Evolutionary conservation across 2,113 vertebrate species (phyloP).

Genomic region (Ascaphus truei): DNA sequence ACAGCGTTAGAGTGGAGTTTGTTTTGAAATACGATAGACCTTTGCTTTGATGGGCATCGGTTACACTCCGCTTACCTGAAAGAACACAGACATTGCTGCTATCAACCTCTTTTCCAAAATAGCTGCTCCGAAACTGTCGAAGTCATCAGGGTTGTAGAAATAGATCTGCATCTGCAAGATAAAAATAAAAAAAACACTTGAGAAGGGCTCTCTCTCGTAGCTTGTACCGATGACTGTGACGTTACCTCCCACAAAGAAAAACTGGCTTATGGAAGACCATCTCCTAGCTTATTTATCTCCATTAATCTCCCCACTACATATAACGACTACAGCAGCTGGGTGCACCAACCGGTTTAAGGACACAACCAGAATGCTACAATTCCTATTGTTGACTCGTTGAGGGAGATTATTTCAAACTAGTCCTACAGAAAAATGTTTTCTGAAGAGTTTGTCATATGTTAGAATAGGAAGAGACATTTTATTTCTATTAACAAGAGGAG

Average conservation of each 20-base stretch:
- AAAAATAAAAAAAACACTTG: constrained; percentile 41
- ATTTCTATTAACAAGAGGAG: no score
- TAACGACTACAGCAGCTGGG: not conserved
- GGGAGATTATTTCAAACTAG: no score
- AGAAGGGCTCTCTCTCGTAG: not conserved
- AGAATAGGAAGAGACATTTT: no score
- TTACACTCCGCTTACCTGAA: constrained; percentile 90
- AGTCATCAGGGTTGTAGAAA: constrained; percentile 95
- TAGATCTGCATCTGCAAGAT: constrained; percentile 94
- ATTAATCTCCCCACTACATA: not conserved
- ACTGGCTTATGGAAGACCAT: no score
- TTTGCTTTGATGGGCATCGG: no score
- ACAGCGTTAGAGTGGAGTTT: no score
- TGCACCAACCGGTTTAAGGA: not conserved
- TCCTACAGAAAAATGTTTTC: no score
- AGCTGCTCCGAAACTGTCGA: constrained; percentile 86
- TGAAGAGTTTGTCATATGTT: no score
- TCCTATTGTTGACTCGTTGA: no score
- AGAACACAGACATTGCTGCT: constrained; percentile 88
- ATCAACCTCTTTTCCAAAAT: constrained; percentile 86
- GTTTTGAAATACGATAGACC: no score
- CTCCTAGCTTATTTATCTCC: no score
- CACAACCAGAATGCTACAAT: not conserved
- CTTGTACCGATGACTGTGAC: not conserved
- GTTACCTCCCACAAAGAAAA: no score